Evolutionary conservation across 2,797 vertebrate genomes (phyloP), one percentile per base, ranked within the genome.

Genomic region (Allobates femoralis): DNA sequence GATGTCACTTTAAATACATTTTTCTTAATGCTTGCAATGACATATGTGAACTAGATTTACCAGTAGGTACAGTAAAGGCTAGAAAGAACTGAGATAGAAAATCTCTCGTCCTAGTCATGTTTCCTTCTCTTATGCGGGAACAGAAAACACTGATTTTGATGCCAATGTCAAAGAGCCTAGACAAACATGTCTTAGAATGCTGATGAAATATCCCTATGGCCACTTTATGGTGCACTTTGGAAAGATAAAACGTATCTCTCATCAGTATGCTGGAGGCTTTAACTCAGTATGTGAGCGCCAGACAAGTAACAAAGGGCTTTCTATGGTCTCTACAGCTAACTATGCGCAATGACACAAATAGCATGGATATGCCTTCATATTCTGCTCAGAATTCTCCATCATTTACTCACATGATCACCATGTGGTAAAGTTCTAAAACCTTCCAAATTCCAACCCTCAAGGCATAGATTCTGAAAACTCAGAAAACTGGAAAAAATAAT

Each of bases 391-490:
- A 79, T 26, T 73, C 32, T 77, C 60, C 71, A 74, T 73, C 73
- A 50, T 53, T 37, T 62, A 34, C 78, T 76, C 87, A 85, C 83
- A 88, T 85, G 87, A 88, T 85, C 78, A 23, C 73, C 78, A 74
- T 85, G 87, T 81, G 87, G 58, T 88, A 60, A 81, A 88, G 77
- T 84, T 85, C n/a, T 85, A 87, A 84, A 87, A 88, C 50, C 46
- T 71, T 77, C 34, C 23, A 26, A 67, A 81, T 88, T 81, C 60
- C 50, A 85, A 0, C 46, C 87, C 78, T 18, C 64, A 77, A 60
- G 83, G 87, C 60, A 85, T 12, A 69, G 69, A 88, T 88, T 88
- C 51, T 51, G 69, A 64, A 56, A 55, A 21, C 18, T 67, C 37
- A 37, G 21, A 84, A 77, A 46, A 32, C 34, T 67, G 34, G 28